Evolutionary conservation across 1,140 invertebrate genomes (phyloP).

Genomic region (Ephestia elutella): DNA sequence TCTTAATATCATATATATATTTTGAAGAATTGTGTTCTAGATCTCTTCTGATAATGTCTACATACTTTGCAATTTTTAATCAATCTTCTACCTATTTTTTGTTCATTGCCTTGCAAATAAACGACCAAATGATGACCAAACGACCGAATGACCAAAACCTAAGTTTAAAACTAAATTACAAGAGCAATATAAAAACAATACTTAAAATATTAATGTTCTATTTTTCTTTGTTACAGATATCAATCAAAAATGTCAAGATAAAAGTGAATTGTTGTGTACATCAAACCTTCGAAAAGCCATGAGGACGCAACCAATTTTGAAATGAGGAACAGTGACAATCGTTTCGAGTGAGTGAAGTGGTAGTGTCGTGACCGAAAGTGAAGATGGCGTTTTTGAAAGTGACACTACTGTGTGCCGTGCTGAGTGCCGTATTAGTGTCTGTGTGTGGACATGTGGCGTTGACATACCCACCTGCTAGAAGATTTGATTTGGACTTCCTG

Average conservation of each 20-base stretch:
- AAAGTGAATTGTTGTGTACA: neutral
- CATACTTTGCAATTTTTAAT: too few species aligned
- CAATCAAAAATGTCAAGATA: neutral
- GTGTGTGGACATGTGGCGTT: constrained; percentile 83
- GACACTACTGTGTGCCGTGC: constrained; percentile 34
- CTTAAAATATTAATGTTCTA: too few species aligned
- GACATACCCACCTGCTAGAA: constrained; percentile 89
- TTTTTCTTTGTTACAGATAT: too few species aligned
- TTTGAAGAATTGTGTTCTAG: too few species aligned
- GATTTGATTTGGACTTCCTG: constrained; percentile 94
- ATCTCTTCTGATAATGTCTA: too few species aligned
- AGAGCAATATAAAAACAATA: too few species aligned
- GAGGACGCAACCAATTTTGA: constrained; percentile 11
- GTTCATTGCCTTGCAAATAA: too few species aligned
- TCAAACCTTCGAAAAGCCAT: neutral
- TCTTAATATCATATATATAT: too few species aligned
- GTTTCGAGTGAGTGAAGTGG: neutral
- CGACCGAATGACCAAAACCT: too few species aligned
- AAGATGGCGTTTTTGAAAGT: constrained; percentile 46
- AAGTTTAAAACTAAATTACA: too few species aligned
- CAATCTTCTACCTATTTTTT: too few species aligned
- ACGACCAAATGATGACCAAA: too few species aligned
- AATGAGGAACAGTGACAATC: neutral
- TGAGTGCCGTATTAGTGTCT: constrained; percentile 34
- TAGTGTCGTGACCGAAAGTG: constrained; percentile 17